Percentiles rank a stretch among this genome's conserved stretches.
phyloP scores from a whole-genome alignment of 2,888 invertebrate species.

The Melangyna quadrimaculata region DNA sequence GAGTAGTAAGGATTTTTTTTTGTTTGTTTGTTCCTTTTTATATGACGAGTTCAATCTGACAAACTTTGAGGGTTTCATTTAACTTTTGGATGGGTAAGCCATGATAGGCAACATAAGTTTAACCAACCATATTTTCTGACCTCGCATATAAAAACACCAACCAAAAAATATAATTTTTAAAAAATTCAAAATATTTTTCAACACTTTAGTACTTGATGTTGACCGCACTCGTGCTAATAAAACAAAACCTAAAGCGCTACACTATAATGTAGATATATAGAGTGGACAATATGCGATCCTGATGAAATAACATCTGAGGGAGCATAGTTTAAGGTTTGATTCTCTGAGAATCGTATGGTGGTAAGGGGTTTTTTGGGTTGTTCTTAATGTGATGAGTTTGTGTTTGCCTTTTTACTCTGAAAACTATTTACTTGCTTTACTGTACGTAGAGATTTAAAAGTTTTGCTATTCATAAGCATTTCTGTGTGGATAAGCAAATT shows the following conservation, averaged over 20 bases:
- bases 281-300: neutral
- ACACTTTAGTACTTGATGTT: neutral
- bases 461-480: neutral
- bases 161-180: neutral
- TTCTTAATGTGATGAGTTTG: neutral
- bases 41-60: neutral
- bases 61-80: constrained; percentile 18
- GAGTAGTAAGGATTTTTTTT: neutral
- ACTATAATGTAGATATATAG: neutral
- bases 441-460: neutral
- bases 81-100: neutral
- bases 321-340: neutral
- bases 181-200: neutral
- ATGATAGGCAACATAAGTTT: neutral
- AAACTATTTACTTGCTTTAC: neutral
- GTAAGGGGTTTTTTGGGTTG: neutral
- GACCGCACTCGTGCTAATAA: neutral
- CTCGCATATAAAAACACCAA: neutral
- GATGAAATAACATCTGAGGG: neutral
- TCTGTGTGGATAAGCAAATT: neutral
- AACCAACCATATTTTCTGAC: neutral
- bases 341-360: neutral
- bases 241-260: neutral
- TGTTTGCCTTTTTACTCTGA: neutral
- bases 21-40: neutral